Evolutionary conservation across 92 coral and sea anemone genomes (phyloP).

Genomic region (Epizoanthus fatuus): DNA sequence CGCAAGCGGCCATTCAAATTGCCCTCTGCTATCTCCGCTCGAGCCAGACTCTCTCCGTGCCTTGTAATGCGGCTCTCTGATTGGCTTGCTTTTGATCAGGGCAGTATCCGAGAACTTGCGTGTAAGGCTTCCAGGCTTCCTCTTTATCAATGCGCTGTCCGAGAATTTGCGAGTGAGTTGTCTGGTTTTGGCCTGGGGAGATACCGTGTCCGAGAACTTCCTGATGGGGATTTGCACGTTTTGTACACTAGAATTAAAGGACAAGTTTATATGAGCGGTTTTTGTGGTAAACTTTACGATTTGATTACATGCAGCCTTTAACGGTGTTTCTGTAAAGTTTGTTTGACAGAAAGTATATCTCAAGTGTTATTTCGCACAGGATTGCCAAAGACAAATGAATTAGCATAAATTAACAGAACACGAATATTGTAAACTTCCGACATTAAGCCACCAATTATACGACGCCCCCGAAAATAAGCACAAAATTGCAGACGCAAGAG

Average conservation of each 20-base stretch:
- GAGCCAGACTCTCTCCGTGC: slow-evolving; percentile 49
- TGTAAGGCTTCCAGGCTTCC: slow-evolving; percentile 23
- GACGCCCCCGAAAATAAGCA: no score
- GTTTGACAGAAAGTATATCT: no score
- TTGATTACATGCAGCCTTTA: no score
- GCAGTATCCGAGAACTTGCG: slow-evolving; percentile 37
- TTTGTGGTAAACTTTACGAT: neutral
- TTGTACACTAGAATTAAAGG: slow-evolving; percentile 12
- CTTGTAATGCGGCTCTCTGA: slow-evolving; percentile 37
- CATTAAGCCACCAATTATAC: no score
- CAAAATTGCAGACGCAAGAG: no score
- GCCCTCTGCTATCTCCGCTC: slow-evolving; percentile 41
- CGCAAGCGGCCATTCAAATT: slow-evolving; percentile 46
- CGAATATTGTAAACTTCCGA: no score
- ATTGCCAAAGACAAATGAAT: no score
- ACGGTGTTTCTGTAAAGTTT: neutral
- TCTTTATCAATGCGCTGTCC: slow-evolving; percentile 26
- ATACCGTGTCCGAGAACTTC: slow-evolving; percentile 19
- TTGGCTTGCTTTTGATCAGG: slow-evolving; percentile 35
- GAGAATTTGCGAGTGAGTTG: slow-evolving; percentile 45
- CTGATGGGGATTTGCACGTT: slow-evolving; percentile 17
- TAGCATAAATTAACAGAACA: no score
- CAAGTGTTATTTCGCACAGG: no score
- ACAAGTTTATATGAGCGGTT: neutral
- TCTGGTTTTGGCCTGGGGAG: slow-evolving; percentile 20